phyloP scores from a whole-genome alignment of 1,140 invertebrate genomes.

The Wasmannia auropunctata region DNA sequence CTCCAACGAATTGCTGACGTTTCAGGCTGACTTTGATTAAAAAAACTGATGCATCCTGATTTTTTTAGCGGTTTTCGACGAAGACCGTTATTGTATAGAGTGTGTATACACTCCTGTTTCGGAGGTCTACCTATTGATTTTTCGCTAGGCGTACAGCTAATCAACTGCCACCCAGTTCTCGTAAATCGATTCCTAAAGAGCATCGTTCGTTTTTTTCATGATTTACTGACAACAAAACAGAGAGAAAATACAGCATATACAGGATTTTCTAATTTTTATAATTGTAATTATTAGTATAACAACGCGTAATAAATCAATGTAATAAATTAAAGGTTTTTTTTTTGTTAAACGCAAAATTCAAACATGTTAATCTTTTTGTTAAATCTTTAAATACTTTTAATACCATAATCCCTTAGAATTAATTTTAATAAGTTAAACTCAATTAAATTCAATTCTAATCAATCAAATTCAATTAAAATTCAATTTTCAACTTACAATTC shows the following conservation, averaged over 20 bases:
- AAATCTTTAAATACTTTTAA: background rate
- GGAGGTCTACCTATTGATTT: background rate
- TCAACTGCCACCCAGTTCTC: background rate
- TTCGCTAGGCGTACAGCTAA: background rate
- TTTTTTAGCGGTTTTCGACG: background rate
- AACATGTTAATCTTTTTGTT: background rate
- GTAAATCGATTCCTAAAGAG: background rate
- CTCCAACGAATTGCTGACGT: constrained; percentile 14
- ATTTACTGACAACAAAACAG: background rate
- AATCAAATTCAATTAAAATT: background rate
- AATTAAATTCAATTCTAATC: background rate
- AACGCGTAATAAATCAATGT: background rate
- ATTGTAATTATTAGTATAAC: background rate
- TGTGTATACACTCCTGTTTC: background rate
- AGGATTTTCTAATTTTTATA: background rate
- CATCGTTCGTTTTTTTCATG: background rate
- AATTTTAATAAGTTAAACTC: background rate
- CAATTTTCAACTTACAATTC: background rate
- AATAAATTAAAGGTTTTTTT: background rate
- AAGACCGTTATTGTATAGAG: background rate
- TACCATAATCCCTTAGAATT: background rate
- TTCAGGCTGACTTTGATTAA: constrained; percentile 31
- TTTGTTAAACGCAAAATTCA: background rate
- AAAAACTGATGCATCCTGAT: constrained; percentile 6
- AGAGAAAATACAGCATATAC: background rate